Base-by-base conservation (phyloP, 1,140 invertebrate genomes). In the Neelides sp. region DNA sequence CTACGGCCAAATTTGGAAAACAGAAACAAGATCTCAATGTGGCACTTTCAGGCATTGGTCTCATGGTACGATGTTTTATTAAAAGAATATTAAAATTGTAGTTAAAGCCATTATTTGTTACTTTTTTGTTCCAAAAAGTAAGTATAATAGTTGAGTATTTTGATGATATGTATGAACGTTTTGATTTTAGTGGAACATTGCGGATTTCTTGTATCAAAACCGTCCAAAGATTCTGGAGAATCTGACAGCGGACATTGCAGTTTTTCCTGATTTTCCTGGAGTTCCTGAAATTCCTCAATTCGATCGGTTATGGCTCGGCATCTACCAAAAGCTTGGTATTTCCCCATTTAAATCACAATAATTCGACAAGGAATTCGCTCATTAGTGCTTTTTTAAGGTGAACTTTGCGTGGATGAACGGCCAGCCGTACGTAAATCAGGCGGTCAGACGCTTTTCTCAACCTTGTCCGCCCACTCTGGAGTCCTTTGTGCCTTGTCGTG, bases 11-110 rank as follows among this genome's bases (percentile, higher is more conserved):
- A 64, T 98, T 98, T 73, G 93, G 92, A 0, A 82, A 83, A 8
- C 95, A 99, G 71, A 91, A 85, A 23, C 85, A 93, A 67, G 93
- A 98, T 69, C 71, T 98, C 15, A 99, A 99, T 70, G 94, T 98
- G 61, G 95, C 92, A 23, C 73, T 98, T n/a, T 96, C 93, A 17
- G 92, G 94, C 39, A 85, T 98, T 55, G 93, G 93, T 45, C 71
- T 96, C 20, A 85, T 97, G 84, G 91, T 94, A 67, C 69, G 63
- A 64, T 24, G 58, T 26, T 28, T 45, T 2, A 34, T 44, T 23
- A 13, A 37, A 19, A 34, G 45, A 37, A 20, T 48, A 27, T 20
- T 32, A 41, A 46, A 43, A 51, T 28, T 34, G 10, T 22, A 41
- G 19, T 17, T 5, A 12, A 20, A 24, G 8, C 10, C 39, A 20